These are phyloP conservation scores for Choloepus hoffmanni DNA, from an alignment of 2,113 vertebrate species.

Conservation along the genomic window DNA sequence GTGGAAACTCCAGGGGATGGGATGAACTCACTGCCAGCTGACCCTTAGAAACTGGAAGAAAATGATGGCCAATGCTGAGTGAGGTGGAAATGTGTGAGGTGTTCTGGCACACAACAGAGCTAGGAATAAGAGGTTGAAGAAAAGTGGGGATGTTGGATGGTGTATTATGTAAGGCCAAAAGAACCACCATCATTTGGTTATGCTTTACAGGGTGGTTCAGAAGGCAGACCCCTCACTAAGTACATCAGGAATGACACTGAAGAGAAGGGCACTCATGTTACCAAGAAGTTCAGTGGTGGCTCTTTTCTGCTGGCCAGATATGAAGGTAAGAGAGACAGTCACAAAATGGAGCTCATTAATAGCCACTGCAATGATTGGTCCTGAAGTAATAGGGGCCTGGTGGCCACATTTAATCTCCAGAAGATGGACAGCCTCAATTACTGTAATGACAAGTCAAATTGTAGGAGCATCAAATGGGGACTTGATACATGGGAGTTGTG, in stretches of 20 bases:
- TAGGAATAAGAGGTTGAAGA: background rate
- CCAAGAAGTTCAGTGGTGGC: background rate
- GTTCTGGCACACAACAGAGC: background rate
- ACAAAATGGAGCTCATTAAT: background rate
- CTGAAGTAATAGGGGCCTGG: background rate
- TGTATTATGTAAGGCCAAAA: background rate
- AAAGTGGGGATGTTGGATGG: background rate
- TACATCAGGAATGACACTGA: background rate
- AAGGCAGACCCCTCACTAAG: background rate
- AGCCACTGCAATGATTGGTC: background rate
- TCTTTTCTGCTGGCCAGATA: background rate
- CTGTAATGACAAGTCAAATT: background rate
- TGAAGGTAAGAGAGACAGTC: background rate
- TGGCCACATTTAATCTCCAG: background rate
- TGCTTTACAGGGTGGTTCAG: background rate
- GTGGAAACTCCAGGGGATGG: background rate
- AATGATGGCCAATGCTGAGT: background rate
- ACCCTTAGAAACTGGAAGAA: background rate
- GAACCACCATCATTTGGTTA: background rate
- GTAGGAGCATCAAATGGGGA: background rate
- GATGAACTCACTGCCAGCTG: background rate
- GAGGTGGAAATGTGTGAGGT: background rate
- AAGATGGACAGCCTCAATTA: background rate
- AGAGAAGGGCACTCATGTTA: rapidly evolving
- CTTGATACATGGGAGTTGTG: background rate